phyloP scores from a whole-genome alignment of 2,113 vertebrate genomes.

The Myotis yumanensis region DNA sequence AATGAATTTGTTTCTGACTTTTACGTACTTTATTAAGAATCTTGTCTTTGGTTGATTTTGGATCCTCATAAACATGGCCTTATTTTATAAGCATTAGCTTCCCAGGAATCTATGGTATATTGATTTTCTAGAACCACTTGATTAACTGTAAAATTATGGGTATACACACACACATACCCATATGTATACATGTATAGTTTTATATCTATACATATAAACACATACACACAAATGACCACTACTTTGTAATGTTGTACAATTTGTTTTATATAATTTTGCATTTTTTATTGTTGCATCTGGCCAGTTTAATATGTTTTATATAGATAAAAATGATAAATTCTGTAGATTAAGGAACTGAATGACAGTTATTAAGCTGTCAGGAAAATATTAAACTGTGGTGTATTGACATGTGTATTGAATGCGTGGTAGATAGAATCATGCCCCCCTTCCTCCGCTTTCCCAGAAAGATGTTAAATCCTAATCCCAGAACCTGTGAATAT shows the following conservation, averaged over 20 bases:
- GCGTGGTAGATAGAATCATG: background rate
- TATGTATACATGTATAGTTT: background rate
- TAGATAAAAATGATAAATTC: constrained; percentile 43
- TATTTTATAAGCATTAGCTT: constrained; percentile 54
- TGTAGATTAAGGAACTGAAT: background rate
- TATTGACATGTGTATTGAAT: background rate
- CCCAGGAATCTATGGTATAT: background rate
- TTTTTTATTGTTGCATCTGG: background rate
- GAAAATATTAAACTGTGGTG: background rate
- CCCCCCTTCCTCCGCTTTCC: background rate
- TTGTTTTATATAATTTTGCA: constrained; percentile 1
- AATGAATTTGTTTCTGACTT: background rate
- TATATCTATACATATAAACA: background rate
- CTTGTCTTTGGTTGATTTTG: background rate
- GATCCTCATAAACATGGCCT: background rate
- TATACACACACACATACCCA: background rate
- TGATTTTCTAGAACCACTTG: constrained; percentile 23
- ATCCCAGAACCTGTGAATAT: background rate
- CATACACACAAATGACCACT: constrained; percentile 24
- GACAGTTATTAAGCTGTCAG: constrained; percentile 55
- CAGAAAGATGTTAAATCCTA: background rate
- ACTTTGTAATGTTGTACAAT: constrained; percentile 58
- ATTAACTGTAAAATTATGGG: constrained; percentile 29
- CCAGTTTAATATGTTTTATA: constrained; percentile 38
- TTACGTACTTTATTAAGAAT: background rate